Base-by-base conservation (phyloP, 2,888 invertebrate species). In the Malacosoma neustria region DNA sequence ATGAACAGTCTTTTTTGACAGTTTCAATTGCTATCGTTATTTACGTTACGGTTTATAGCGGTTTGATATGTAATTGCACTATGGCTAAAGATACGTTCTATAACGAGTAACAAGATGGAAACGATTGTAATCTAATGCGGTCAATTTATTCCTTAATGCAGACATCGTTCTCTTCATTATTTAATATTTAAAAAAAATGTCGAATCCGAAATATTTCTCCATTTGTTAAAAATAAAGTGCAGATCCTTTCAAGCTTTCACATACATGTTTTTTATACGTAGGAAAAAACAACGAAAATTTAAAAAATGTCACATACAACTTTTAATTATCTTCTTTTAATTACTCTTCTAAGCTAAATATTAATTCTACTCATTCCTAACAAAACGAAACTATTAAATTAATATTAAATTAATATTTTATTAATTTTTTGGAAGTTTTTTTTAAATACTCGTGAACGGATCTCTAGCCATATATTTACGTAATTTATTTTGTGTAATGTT, bases 401-500 rank as follows among this genome's bases (percentile, higher is more conserved):
- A n/a, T n/a, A n/a, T n/a, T n/a, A n/a, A n/a, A 22, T 22, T 7
- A 22, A 22, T 22, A 22, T 22, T 22, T 22, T 22, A 22, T 2
- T n/a, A 22, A 22, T 22, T 22, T 6, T 2, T 9, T 22, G 2
- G 6, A 22, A 22, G 9, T 22, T 4, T 22, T 22, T 9, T 22
- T 22, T 3, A 7, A 9, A 22, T 7, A 22, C 22, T 5, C 22
- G 9, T 35, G 29, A 29, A 48, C 41, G 47, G 50, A 45, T 46
- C 13, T 46, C 2, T 49, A 40, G 36, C 30, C 15, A 36, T 39
- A 7, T 9, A 29, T 35, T 35, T 34, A 31, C 34, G 30, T 34
- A 35, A 37, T 33, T 32, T 30, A 11, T 13, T 3, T 33, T 40
- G 35, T 51, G 33, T 61, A 32, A 39, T 42, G 32, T 50, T 46